Evolutionary conservation across 2,113 vertebrate species (phyloP), one percentile per base, ranked within the genome.

Genomic region (Aspidoscelis tigris): DNA sequence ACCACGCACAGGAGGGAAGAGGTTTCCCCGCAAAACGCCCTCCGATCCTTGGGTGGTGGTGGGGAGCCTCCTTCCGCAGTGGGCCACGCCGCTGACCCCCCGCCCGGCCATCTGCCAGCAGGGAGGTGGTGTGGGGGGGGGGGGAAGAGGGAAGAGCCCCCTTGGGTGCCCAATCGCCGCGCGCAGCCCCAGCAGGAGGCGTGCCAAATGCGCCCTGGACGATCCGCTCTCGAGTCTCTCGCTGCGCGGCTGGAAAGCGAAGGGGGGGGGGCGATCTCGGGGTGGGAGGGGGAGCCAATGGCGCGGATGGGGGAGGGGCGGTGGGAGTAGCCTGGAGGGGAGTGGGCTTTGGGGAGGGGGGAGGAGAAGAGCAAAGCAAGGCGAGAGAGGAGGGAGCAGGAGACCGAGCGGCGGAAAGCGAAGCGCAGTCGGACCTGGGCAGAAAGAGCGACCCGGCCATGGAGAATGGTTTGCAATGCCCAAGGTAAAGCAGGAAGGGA

Each of bases 381-480:
- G 26, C 10, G 79, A 69, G 79, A 50, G 71, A n/a, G 16, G 50
- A 21, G 3, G 18, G 21, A 44, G 10, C 24, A 26, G 26, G 44
- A 5, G 65, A 43, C 50, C 16, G 61, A 47, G 64, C 6, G 68
- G 50, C 9, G 55, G 68, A 18, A 14, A 10, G n/a, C 64, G 8
- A 8, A 47, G 55, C 0, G 41, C 16, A 68, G 33, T 71, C n/a
- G n/a, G 71, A 24, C 24, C 11, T 1, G 53, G 44, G 78, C 33
- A 4, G 7, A 16, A 26, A 39, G 18, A 26, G 47, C 71, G 7
- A 8, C 14, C 64, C 66, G 64, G 74, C 85, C 74, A 86, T 86
- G 85, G 85, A 86, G 80, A 86, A 65, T 72, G 80, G 80, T 21
- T 21, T 82, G 74, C 80, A 65, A 4, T 44, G 74, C 24, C 55